phyloP scores from a whole-genome alignment of 2,797 vertebrate species.

The Ctenochaetus hawaiiensis region DNA sequence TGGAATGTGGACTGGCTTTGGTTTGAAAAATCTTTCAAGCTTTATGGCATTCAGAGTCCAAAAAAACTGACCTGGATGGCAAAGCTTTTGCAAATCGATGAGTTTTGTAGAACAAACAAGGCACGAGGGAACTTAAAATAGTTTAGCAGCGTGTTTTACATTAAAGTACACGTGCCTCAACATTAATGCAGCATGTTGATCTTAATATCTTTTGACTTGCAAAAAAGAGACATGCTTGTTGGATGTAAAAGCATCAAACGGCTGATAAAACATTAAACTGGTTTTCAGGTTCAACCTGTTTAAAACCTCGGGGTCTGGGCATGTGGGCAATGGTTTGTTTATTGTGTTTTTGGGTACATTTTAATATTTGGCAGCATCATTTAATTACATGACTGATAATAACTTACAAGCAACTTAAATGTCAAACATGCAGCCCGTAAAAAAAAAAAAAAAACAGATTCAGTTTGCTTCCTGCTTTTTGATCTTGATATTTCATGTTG shows the following conservation, averaged over 20 bases:
- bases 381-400: conserved; percentile 11
- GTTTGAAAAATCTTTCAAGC: conserved; percentile 14
- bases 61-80: conserved; percentile 18
- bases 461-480: not conserved
- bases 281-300: conserved; percentile 4
- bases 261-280: not conserved
- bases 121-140: not conserved
- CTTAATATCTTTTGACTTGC: conserved; percentile 1
- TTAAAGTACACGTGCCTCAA: not conserved
- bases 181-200: not conserved
- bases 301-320: not conserved
- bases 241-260: conserved; percentile 20
- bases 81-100: conserved; percentile 7
- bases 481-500: not conserved
- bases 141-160: not conserved
- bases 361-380: conserved; percentile 16
- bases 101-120: conserved; percentile 18
- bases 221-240: not conserved
- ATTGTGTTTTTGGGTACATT: not conserved
- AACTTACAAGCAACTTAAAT: not conserved
- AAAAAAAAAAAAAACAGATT: no score
- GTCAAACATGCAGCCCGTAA: not conserved
- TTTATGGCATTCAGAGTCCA: conserved; percentile 18
- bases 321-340: not conserved
- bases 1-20: conserved; percentile 19